phyloP scores from a whole-genome alignment of 2,113 vertebrate species.

The Otus sunia region DNA sequence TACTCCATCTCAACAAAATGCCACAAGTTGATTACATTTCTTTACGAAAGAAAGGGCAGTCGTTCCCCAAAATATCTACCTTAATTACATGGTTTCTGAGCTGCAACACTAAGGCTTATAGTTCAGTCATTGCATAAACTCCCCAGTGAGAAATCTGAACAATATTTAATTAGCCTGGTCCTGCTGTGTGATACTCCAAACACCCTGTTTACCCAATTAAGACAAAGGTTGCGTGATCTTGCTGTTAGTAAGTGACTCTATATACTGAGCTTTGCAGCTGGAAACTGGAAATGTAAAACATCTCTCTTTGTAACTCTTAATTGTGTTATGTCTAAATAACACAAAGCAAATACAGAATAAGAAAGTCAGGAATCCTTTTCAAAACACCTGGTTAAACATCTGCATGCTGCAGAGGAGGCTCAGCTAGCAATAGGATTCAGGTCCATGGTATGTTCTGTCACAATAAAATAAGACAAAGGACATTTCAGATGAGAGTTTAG shows the following conservation, averaged over 20 bases:
- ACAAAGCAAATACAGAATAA: background rate
- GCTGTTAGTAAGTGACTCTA: background rate
- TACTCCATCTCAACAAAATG: background rate
- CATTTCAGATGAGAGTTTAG: background rate
- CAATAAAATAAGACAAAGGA: background rate
- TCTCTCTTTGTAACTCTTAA: background rate
- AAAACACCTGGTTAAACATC: background rate
- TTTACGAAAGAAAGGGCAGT: background rate
- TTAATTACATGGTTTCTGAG: conserved; percentile 45
- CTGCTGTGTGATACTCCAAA: conserved; percentile 38
- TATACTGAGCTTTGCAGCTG: background rate
- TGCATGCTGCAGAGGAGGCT: background rate
- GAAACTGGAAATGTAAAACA: background rate
- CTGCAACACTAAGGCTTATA: background rate
- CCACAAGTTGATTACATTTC: background rate
- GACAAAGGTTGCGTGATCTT: conserved; percentile 15
- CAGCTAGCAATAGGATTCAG: background rate
- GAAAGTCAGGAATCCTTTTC: background rate
- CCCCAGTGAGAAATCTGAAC: conserved; percentile 21
- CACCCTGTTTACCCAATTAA: conserved; percentile 50
- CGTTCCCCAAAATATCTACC: background rate
- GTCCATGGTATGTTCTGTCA: background rate
- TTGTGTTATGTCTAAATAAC: background rate
- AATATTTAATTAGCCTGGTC: conserved; percentile 46
- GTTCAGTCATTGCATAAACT: conserved; percentile 22